Evolutionary conservation across 2,888 invertebrate species (phyloP), one percentile per base, ranked within the genome.

Genomic region (Criorhina ranunculi): DNA sequence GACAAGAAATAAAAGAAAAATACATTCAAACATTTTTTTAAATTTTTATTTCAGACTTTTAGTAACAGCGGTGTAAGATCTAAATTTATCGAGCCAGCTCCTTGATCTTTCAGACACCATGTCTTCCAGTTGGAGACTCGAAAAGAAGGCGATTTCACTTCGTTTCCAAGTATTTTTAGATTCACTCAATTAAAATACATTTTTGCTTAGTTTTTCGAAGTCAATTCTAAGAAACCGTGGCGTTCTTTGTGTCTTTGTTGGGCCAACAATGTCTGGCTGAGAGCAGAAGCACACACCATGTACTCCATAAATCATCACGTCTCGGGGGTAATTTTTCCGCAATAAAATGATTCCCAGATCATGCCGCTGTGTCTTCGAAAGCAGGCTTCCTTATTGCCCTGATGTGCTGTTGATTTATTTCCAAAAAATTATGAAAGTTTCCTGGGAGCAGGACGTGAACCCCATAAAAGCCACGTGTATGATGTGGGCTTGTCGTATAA

Each of bases 61-160:
- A 24, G 24, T 42, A 42, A 11, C 60, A 29, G 12, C 33, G 11
- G 40, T 55, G 55, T 42, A 62, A 44, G 29, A 17, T 62, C 62
- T 64, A 73, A 62, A 55, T 73, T 73, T 64, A 73, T 24, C 53
- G 44, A 40, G 35, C 15, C 40, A 55, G 19, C 31, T 67, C 40
- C 35, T 40, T 59, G 57, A 57, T 70, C 69, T 46, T 57, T 75
- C 55, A 82, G 77, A 82, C 82, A 60, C 37, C 17, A 40, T 33
- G 82, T 72, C 77, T 82, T 82, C 66, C 60, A 82, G 57, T 69
- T 57, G 49, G 69, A 76, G 69, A 81, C 81, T 57, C 57, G 33
- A 55, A 69, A 64, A 51, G n/a, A 33, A 75, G 44, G 29, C 31
- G 44, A 19, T 55, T 46, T 12, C 15, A 15, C 8, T 40, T 31